Percentiles rank a stretch among this genome's conserved stretches.
These are phyloP conservation scores for Formica exsecta DNA, from an alignment of 1,140 invertebrate species.

Conservation along the genomic window DNA sequence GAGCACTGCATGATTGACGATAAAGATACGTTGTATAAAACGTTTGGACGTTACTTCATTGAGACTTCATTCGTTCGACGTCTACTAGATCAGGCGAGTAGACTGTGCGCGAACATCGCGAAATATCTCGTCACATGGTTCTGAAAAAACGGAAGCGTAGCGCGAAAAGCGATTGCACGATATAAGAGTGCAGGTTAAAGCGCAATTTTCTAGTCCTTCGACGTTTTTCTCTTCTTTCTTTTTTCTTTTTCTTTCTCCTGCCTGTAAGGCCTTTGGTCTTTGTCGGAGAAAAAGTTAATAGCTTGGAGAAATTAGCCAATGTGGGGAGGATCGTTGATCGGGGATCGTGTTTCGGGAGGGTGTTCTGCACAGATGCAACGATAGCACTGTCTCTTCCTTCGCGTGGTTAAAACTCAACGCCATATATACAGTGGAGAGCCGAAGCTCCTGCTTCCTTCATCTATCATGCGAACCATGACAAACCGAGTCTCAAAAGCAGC, in stretches of 20 bases:
- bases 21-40: slow-evolving; percentile 71
- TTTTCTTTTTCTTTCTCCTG: background rate
- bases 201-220: slow-evolving; percentile 62
- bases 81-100: background rate
- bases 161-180: background rate
- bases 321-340: slow-evolving; percentile 70
- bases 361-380: slow-evolving; percentile 84
- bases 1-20: slow-evolving; percentile 43
- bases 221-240: slow-evolving; percentile 25
- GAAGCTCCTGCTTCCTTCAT: slow-evolving; percentile 80
- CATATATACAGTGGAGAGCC: slow-evolving; percentile 39
- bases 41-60: slow-evolving; percentile 33
- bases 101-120: background rate
- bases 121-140: background rate
- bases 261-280: slow-evolving; percentile 61
- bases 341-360: slow-evolving; percentile 79
- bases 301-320: slow-evolving; percentile 82
- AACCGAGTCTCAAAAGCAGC: slow-evolving; percentile 85
- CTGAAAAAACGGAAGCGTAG: background rate
- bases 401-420: slow-evolving; percentile 65
- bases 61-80: background rate
- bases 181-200: slow-evolving; percentile 40
- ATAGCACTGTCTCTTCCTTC: slow-evolving; percentile 75
- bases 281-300: slow-evolving; percentile 82
- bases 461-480: slow-evolving; percentile 86